Conservation (phyloP, 2,888 invertebrate species). For the Pseudococcus longispinus region DNA sequence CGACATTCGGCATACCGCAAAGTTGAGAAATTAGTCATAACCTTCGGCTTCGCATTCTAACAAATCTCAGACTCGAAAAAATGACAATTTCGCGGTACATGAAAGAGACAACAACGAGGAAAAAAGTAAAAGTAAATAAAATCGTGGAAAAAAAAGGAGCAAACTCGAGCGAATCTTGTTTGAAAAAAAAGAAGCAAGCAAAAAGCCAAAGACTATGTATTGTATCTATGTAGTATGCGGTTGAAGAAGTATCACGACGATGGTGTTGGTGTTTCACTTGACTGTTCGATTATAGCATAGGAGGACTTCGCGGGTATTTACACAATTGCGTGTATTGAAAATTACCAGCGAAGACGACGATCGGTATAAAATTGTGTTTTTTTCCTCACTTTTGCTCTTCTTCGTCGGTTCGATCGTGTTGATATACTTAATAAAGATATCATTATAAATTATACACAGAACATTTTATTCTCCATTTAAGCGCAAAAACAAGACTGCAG, state of each 20-base stretch:
- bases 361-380: not conserved
- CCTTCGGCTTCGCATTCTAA: conserved; percentile 10
- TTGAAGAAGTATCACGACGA: not conserved
- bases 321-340: conserved; percentile 16
- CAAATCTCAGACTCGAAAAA: not conserved
- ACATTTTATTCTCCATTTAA: conserved; percentile 19
- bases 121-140: not conserved
- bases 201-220: not conserved
- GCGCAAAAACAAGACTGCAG: conserved; percentile 5
- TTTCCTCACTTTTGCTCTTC: not conserved
- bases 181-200: not conserved
- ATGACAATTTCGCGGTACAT: not conserved
- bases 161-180: not conserved
- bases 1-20: not conserved
- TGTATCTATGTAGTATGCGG: not conserved
- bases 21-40: not conserved
- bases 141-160: not conserved
- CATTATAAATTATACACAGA: conserved; percentile 27
- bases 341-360: not conserved
- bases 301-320: not conserved
- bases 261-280: not conserved
- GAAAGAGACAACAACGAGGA: not conserved
- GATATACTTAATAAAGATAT: conserved; percentile 15
- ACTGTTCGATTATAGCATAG: not conserved
- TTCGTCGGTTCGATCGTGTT: not conserved